Conservation (phyloP, 2,113 vertebrate species). For the Uria aalge region DNA sequence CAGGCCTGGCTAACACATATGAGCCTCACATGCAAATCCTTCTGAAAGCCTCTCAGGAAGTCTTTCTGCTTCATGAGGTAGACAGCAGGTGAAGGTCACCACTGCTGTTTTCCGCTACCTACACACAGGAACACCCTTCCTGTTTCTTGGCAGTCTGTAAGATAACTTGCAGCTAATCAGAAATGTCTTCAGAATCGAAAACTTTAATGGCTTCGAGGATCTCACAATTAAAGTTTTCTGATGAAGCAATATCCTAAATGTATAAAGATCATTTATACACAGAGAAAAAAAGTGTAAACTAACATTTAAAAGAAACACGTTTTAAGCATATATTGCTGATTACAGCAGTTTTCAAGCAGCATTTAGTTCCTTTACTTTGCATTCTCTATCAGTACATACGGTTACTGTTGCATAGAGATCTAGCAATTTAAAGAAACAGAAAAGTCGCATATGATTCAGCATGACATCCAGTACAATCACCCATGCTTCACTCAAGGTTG, state of each 20-base stretch:
- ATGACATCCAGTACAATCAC: not conserved
- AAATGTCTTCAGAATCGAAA: not conserved
- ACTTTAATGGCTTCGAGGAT: not conserved
- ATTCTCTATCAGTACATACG: not conserved
- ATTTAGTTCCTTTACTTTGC: not conserved
- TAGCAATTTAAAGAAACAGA: not conserved
- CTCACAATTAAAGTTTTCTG: not conserved
- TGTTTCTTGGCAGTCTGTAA: not conserved
- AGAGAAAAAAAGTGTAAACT: not conserved
- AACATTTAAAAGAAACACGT: not conserved
- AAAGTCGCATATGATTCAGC: not conserved
- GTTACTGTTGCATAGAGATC: not conserved
- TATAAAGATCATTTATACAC: not conserved
- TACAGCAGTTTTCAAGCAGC: not conserved
- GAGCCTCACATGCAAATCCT: not conserved
- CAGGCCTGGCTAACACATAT: not conserved
- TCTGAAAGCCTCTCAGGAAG: not conserved
- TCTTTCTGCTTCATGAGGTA: not conserved
- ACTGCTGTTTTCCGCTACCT: not conserved
- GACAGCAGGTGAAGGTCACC: not conserved
- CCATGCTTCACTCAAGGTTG: not conserved
- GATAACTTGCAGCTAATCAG: not conserved
- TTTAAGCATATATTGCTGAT: not conserved
- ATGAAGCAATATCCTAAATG: not conserved
- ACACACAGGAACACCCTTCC: not conserved